Evolutionary conservation across 2,888 invertebrate genomes (phyloP), one percentile per base, ranked within the genome.

Genomic region (Diarsia brunnea): DNA sequence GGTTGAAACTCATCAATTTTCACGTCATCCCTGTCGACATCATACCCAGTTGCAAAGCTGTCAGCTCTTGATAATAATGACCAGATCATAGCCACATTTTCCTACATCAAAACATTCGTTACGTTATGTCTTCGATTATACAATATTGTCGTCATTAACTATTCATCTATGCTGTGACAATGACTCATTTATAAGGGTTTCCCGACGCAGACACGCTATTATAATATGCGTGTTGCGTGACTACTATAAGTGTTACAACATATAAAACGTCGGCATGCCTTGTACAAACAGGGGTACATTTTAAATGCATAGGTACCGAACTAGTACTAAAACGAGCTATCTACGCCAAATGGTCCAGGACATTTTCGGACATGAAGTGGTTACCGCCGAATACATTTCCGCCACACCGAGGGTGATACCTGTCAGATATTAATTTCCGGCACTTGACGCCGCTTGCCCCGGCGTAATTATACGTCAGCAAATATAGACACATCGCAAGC

Each of bases 361-460:
- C 31, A 31, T 31, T 60, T 60, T 64, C 70, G 64, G 63, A 71
- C 73, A 82, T 79, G 73, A 85, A 89, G 87, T 85, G 87, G 89
- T 75, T 84, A 87, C 81, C 71, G 67, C 79, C 84, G 81, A 83
- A 84, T 85, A 86, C 81, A 83, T 89, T 91, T 91, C 90, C 90
- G 86, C 84, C 78, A 81, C 74, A 78, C 72, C 75, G 82, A 85
- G 89, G 90, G 90, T 87, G 86, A 88, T 87, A 93, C 92, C 93
- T 92, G 93, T 90, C 93, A 91, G 91, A 93, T 93, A 94, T 94
- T 95, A 95, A 95, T 95, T 95, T 96, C 95, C 95, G 95, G 91
- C 81, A 90, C 92, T 93, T 90, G 91, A 91, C 90, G 88, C 85
- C 88, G 88, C 88, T 87, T 89, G 87, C 88, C 90, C 88, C 66